phyloP scores from a whole-genome alignment of 2,888 invertebrate species.

The Dicyrtomina minuta region DNA sequence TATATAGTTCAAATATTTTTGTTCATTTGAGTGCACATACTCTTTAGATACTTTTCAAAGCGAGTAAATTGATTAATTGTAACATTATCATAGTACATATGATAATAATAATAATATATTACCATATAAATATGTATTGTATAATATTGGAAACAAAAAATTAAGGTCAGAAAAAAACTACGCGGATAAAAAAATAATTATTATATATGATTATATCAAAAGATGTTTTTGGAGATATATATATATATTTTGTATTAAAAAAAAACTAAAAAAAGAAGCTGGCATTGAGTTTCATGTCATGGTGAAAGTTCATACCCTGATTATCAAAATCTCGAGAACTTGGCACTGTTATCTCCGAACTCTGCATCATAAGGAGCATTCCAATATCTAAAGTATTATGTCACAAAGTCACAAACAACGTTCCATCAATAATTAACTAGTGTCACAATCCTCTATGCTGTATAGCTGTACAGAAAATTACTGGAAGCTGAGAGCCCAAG shows the following conservation, averaged over 20 bases:
- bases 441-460: slow-evolving; percentile 7
- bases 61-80: too few species aligned
- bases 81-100: too few species aligned
- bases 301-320: slow-evolving; percentile 44
- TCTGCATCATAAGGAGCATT: slow-evolving; percentile 53
- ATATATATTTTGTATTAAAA: slow-evolving; percentile 2
- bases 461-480: neutral
- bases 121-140: too few species aligned
- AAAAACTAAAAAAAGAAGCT: slow-evolving; percentile 10
- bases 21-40: too few species aligned
- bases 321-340: slow-evolving; percentile 49
- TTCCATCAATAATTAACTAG: slow-evolving; percentile 10
- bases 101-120: too few species aligned
- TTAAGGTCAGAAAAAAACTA: neutral
- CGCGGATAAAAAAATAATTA: too few species aligned
- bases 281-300: slow-evolving; percentile 28
- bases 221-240: too few species aligned
- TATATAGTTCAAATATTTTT: too few species aligned
- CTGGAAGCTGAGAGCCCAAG: too few species aligned
- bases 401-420: slow-evolving; percentile 32
- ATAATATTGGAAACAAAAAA: too few species aligned
- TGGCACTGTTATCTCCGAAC: slow-evolving; percentile 49
- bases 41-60: too few species aligned
- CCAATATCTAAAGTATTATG: slow-evolving; percentile 47
- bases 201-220: too few species aligned